A percentile compares a stretch with the other conserved stretches of the same genome.
These are phyloP conservation scores for Lethenteron camtschaticum DNA, from an alignment of 2,113 vertebrate species.

Conservation along the genomic window DNA sequence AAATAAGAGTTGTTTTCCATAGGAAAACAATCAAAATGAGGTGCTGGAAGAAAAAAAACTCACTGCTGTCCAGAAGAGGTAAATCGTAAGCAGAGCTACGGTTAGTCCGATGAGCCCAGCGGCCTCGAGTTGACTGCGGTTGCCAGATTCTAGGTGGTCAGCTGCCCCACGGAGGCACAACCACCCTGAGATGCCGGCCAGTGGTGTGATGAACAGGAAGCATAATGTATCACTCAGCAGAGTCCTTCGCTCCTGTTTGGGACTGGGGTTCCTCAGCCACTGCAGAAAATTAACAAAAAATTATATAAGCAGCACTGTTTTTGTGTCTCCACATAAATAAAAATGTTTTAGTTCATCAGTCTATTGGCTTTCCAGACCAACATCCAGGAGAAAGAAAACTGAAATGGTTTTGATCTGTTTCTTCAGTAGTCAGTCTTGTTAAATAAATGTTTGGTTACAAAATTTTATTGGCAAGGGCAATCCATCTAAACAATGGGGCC, in stretches of 20 bases:
- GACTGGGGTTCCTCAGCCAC: slow-evolving; percentile 41
- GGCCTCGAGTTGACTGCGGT: slow-evolving; percentile 38
- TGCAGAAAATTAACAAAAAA: slow-evolving; percentile 13
- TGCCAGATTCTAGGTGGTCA: slow-evolving; percentile 48
- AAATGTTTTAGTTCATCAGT: slow-evolving; percentile 1
- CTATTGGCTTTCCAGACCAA: too few species aligned
- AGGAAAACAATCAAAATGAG: too few species aligned
- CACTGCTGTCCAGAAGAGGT: slow-evolving; percentile 50
- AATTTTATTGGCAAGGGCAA: too few species aligned
- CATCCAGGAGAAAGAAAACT: too few species aligned
- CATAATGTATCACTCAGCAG: slow-evolving; percentile 45
- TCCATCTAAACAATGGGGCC: too few species aligned
- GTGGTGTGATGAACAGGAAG: slow-evolving; percentile 41
- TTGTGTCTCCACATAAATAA: too few species aligned
- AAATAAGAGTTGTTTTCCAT: too few species aligned
- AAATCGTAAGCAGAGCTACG: slow-evolving; percentile 48
- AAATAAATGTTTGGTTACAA: too few species aligned
- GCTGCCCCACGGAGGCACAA: slow-evolving; percentile 39
- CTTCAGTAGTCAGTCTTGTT: too few species aligned
- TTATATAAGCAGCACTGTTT: too few species aligned
- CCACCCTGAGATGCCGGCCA: slow-evolving; percentile 42
- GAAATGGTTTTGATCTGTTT: too few species aligned
- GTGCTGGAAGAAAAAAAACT: slow-evolving; percentile 15
- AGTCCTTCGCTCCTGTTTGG: slow-evolving; percentile 37
- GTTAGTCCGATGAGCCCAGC: slow-evolving; percentile 47